phyloP scores from a whole-genome alignment of 2,113 vertebrate species.

The Apaloderma vittatum region DNA sequence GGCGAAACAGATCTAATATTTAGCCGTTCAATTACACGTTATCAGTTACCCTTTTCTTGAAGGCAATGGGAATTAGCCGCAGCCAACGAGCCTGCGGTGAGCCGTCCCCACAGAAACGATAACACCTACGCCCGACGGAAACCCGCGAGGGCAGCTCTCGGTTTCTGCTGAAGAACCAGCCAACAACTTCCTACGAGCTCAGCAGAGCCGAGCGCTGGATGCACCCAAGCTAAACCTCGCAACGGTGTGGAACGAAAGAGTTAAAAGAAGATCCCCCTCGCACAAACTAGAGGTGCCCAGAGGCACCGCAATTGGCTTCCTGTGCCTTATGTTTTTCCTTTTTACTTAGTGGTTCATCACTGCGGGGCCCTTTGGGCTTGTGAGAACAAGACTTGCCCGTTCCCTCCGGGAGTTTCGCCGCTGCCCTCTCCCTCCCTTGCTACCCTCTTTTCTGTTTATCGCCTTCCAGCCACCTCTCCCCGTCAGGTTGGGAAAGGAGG shows the following conservation, averaged over 20 bases:
- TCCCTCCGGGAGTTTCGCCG: conserved; percentile 3
- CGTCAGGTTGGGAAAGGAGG: neutral
- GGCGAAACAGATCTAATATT: neutral
- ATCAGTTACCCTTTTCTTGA: neutral
- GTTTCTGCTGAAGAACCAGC: neutral
- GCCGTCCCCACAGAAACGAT: neutral
- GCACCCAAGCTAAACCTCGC: neutral
- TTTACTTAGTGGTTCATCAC: conserved; percentile 24
- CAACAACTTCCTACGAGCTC: neutral
- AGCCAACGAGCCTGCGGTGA: neutral
- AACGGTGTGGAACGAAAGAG: neutral
- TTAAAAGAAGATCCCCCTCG: neutral
- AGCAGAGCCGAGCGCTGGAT: neutral
- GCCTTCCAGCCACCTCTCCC: neutral
- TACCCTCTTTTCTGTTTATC: conserved; percentile 25
- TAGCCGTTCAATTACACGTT: fast-evolving
- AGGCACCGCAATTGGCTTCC: conserved; percentile 29
- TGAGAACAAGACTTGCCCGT: conserved; percentile 61
- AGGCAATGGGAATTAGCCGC: neutral
- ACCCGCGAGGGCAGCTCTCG: neutral
- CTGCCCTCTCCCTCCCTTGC: neutral
- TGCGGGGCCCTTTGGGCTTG: conserved; percentile 55
- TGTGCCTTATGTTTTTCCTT: conserved; percentile 4
- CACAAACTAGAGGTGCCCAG: neutral
- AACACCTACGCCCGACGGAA: neutral